A percentile compares a stretch with the other conserved stretches of the same genome.
Conservation (phyloP, 2,797 vertebrate genomes). For the Centroberyx gerrardi region DNA sequence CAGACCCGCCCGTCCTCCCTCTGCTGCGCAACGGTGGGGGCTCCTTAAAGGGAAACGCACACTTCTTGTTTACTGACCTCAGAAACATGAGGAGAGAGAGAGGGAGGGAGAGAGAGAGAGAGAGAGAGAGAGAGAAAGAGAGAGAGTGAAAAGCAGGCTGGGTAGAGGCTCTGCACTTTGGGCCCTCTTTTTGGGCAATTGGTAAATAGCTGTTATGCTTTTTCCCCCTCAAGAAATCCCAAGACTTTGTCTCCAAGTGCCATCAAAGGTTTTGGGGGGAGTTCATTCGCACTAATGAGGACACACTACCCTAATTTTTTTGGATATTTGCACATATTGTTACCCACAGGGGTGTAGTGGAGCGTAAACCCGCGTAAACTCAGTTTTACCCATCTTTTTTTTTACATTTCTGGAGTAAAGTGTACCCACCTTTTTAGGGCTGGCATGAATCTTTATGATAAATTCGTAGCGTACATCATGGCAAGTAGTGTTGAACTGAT, state of each 20-base stretch:
- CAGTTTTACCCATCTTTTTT: too few species aligned
- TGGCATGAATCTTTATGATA: too few species aligned
- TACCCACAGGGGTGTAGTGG: too few species aligned
- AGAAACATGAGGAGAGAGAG: conserved; percentile 66
- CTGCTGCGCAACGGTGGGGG: conserved; percentile 83
- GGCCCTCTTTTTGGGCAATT: conserved; percentile 37
- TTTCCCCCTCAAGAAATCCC: conserved; percentile 3
- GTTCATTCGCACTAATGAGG: conserved; percentile 12
- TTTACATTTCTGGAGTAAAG: conserved; percentile 2
- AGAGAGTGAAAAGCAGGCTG: conserved; percentile 39
- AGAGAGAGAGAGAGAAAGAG: background rate
- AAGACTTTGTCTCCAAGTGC: conserved; percentile 19
- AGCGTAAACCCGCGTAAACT: too few species aligned
- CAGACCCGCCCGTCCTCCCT: conserved; percentile 84
- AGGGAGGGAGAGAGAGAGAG: background rate
- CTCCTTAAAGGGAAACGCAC: conserved; percentile 88
- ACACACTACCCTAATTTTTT: background rate
- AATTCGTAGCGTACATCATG: conserved; percentile 3
- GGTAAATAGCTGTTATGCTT: background rate
- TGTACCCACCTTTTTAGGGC: background rate
- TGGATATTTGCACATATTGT: background rate
- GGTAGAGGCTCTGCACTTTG: conserved; percentile 41
- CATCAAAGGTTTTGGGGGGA: background rate
- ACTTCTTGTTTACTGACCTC: conserved; percentile 83
- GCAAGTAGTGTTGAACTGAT: background rate